Evolutionary conservation across 53 echinoderm and acorn worm species (phyloP).

Genomic region (Crossaster papposus): DNA sequence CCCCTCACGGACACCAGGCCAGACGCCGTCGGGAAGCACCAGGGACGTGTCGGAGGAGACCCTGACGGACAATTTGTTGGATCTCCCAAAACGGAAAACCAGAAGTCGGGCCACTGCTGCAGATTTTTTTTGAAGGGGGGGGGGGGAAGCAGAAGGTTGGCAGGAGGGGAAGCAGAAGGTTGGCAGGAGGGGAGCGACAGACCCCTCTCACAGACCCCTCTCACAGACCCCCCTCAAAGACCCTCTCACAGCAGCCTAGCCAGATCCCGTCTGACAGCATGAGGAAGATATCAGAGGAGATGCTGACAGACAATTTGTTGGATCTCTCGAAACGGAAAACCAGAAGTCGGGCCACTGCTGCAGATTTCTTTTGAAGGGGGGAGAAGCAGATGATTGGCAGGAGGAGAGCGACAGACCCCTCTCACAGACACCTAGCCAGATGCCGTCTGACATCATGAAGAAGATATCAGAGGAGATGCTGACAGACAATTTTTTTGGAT

Average conservation of each 20-base stretch:
- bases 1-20: constrained; percentile 48
- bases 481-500: constrained; percentile 90
- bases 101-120: constrained; percentile 68
- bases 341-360: constrained; percentile 64
- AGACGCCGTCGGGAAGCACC: constrained; percentile 56
- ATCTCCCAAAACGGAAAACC: constrained; percentile 81
- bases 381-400: too few species aligned
- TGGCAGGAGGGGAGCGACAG: too few species aligned
- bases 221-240: too few species aligned
- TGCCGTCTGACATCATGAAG: constrained; percentile 53
- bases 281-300: constrained; percentile 31
- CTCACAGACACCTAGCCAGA: constrained; percentile 42
- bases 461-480: constrained; percentile 49
- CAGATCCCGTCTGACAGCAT: constrained; percentile 57
- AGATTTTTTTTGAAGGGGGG: constrained; percentile 81
- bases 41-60: constrained; percentile 45
- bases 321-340: constrained; percentile 80
- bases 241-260: constrained; percentile 45
- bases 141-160: constrained; percentile 51
- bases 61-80: constrained; percentile 86
- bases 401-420: too few species aligned
- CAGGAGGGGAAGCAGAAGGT: too few species aligned
- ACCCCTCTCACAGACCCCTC: constrained; percentile 53
- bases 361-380: constrained; percentile 76
- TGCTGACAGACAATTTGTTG: constrained; percentile 88